Percentiles rank a stretch among this genome's conserved stretches.
phyloP scores from a whole-genome alignment of 2,888 invertebrate species.

The Cremastinae sp. region DNA sequence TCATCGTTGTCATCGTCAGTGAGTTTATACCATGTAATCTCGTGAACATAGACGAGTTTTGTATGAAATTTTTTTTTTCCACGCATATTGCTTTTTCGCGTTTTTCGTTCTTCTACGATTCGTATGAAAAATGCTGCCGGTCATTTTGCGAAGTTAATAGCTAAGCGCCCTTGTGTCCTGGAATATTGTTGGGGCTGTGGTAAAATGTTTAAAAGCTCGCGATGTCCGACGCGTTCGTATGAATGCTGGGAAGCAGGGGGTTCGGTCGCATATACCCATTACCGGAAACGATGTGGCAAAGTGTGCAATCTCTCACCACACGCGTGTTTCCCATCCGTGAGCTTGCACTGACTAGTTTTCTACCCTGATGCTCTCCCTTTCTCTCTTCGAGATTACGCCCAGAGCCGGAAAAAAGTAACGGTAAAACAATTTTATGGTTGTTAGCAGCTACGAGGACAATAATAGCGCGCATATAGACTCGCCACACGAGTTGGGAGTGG shows the following conservation, averaged over 20 bases:
- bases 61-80: not conserved
- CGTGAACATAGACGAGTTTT: not conserved
- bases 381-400: conserved; percentile 39
- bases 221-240: conserved; percentile 34
- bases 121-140: conserved; percentile 44
- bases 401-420: conserved; percentile 51
- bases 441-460: conserved; percentile 58
- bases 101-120: conserved; percentile 23
- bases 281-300: conserved; percentile 17
- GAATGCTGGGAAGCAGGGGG: conserved; percentile 44
- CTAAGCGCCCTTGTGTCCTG: conserved; percentile 28
- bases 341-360: not conserved
- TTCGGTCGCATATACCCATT: conserved; percentile 7
- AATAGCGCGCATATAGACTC: conserved; percentile 44
- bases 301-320: conserved; percentile 3
- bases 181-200: conserved; percentile 4
- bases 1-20: conserved; percentile 15
- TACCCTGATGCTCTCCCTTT: conserved; percentile 5
- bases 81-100: conserved; percentile 3
- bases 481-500: conserved; percentile 46
- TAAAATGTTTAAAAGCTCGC: conserved; percentile 41
- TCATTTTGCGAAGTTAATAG: conserved; percentile 53
- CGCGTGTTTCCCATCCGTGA: conserved; percentile 6
- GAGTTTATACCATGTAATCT: conserved; percentile 35
- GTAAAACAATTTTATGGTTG: conserved; percentile 60